These are phyloP conservation scores for Aldabrachelys gigantea DNA, from an alignment of 2,113 vertebrate species.

Conservation along the genomic window DNA sequence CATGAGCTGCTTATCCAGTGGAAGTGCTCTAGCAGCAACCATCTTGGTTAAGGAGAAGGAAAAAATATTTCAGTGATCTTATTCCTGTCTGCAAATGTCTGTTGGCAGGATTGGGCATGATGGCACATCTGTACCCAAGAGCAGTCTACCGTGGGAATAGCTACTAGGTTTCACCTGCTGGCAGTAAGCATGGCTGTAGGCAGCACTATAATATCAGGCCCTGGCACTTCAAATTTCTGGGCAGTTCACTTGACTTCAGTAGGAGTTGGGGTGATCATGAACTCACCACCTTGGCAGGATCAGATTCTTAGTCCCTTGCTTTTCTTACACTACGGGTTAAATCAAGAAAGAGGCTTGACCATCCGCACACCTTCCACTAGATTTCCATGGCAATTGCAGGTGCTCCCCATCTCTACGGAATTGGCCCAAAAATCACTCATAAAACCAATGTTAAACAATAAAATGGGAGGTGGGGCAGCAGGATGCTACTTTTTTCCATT, in stretches of 20 bases:
- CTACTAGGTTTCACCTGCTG: background rate
- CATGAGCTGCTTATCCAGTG: background rate
- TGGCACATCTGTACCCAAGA: fast-evolving
- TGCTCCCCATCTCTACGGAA: background rate
- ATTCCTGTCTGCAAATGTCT: background rate
- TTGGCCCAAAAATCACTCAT: background rate
- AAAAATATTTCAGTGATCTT: background rate
- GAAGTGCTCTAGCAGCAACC: conserved; percentile 5
- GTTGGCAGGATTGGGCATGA: background rate
- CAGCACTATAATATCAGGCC: background rate
- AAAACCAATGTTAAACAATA: background rate
- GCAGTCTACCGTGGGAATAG: background rate
- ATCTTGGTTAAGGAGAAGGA: background rate
- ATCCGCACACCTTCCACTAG: background rate
- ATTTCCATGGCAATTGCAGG: background rate
- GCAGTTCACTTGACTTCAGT: background rate
- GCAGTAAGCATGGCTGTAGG: background rate
- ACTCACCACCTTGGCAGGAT: background rate
- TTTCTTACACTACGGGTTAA: background rate
- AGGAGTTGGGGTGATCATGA: background rate
- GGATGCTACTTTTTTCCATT: background rate
- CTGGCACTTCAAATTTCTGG: background rate
- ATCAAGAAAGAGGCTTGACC: background rate
- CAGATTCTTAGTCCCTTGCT: background rate
- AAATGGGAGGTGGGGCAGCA: fast-evolving